Evolutionary conservation across 1,140 invertebrate genomes (phyloP).

Genomic region (Contarinia nasturtii): DNA sequence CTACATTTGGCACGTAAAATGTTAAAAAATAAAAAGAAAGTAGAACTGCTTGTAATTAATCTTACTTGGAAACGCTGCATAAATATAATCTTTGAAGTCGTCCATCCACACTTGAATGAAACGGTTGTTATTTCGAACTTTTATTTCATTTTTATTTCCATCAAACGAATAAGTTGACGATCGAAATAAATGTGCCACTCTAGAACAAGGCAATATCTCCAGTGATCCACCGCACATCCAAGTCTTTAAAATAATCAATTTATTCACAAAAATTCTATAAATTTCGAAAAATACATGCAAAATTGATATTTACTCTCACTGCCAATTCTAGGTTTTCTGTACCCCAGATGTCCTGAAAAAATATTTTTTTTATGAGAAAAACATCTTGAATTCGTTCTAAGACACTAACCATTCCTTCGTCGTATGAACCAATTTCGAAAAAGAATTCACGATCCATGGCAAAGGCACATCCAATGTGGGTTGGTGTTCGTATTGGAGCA

Average conservation of each 20-base stretch:
- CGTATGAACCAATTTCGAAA: too few relatives aligned
- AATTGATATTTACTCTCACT: constrained; percentile 78
- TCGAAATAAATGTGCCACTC: constrained; percentile 96
- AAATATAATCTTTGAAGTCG: too few relatives aligned
- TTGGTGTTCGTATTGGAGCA: constrained; percentile 79
- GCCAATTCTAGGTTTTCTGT: constrained; percentile 99
- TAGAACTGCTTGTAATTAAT: not conserved
- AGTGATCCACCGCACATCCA: constrained; percentile 94
- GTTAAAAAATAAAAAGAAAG: not conserved
- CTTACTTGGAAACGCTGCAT: constrained; percentile 23
- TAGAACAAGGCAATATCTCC: constrained; percentile 90
- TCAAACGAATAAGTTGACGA: constrained; percentile 98
- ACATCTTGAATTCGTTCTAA: too few relatives aligned
- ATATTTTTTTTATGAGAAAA: constrained; percentile 85
- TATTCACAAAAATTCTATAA: constrained; percentile 20
- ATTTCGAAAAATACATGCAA: constrained; percentile 2
- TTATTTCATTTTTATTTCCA: constrained; percentile 89
- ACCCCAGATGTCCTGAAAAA: constrained; percentile 97
- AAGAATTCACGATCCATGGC: too few relatives aligned
- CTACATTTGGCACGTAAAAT: not conserved
- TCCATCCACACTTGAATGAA: constrained; percentile 91
- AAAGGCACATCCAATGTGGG: too few relatives aligned
- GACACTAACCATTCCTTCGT: too few relatives aligned
- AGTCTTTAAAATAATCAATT: constrained; percentile 44
- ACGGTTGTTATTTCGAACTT: constrained; percentile 95